phyloP scores from a whole-genome alignment of 2,797 vertebrate genomes.

The Sebastes vulpes region DNA sequence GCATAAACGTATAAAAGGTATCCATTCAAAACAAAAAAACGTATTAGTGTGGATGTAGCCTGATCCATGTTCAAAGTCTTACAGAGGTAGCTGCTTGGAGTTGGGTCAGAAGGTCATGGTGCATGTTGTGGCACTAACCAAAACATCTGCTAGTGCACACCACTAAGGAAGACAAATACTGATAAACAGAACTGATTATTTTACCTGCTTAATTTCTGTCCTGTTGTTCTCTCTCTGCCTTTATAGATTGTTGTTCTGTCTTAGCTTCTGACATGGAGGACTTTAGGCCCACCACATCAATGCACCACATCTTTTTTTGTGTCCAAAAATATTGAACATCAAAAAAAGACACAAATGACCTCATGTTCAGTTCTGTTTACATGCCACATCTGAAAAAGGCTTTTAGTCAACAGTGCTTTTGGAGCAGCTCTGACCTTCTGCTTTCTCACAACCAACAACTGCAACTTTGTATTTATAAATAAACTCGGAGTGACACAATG shows the following conservation, averaged over 20 bases:
- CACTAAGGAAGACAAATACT: not conserved
- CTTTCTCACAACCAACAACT: not conserved
- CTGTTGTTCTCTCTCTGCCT: not conserved
- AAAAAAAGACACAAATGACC: not conserved
- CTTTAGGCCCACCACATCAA: not conserved
- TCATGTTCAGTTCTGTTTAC: not conserved
- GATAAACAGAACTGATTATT: not conserved
- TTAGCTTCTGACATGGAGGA: not conserved
- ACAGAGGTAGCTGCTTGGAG: not conserved
- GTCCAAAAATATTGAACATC: not conserved
- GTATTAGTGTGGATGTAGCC: too few relatives aligned
- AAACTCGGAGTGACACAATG: not conserved
- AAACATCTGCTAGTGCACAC: not conserved
- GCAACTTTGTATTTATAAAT: not conserved
- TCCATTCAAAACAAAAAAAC: too few relatives aligned
- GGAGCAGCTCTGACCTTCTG: not conserved
- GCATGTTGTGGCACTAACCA: not conserved
- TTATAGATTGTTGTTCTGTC: not conserved
- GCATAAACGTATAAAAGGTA: too few relatives aligned
- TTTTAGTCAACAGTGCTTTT: not conserved
- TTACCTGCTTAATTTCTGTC: not conserved
- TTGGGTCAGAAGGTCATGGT: not conserved
- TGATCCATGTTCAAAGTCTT: not conserved
- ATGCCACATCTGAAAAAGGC: not conserved
- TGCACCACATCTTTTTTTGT: not conserved